phyloP scores from a whole-genome alignment of 2,113 vertebrate genomes.

The Ranitomeya imitator region DNA sequence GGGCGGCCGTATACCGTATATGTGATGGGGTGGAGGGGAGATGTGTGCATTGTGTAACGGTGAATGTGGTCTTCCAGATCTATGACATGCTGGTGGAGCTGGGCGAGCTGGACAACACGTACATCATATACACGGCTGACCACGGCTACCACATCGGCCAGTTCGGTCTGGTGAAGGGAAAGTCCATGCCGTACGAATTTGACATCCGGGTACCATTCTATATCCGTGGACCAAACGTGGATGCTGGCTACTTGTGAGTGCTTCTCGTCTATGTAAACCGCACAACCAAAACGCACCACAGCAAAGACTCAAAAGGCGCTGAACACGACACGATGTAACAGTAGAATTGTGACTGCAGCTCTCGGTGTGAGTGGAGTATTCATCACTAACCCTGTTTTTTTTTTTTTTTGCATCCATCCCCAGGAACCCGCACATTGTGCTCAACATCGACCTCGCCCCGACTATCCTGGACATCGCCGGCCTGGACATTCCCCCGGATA shows the following conservation, averaged over 20 bases:
- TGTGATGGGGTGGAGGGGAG: not conserved
- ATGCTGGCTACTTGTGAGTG: constrained; percentile 89
- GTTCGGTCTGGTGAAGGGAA: constrained; percentile 96
- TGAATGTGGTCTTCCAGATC: constrained; percentile 71
- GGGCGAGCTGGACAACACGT: constrained; percentile 93
- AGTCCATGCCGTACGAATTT: constrained; percentile 98
- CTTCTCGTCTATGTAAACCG: not conserved
- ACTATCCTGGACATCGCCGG: constrained; percentile 96
- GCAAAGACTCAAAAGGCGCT: not conserved
- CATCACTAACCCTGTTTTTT: not conserved
- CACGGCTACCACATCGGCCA: constrained; percentile 98
- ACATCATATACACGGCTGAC: constrained; percentile 94
- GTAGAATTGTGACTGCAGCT: not conserved
- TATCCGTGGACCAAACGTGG: constrained; percentile 90
- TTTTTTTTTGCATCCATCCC: constrained; percentile 12
- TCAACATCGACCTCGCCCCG: constrained; percentile 94
- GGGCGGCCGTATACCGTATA: too few relatives aligned
- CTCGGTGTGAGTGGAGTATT: not conserved
- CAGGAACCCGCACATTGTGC: constrained; percentile 91
- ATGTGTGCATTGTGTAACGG: not conserved
- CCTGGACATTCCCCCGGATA: constrained; percentile 88
- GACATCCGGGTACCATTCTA: constrained; percentile 97
- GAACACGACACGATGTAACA: not conserved
- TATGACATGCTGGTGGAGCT: constrained; percentile 88
- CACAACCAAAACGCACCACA: not conserved